phyloP scores from a whole-genome alignment of 1,140 invertebrate genomes.

The Andricus grossulariae region DNA sequence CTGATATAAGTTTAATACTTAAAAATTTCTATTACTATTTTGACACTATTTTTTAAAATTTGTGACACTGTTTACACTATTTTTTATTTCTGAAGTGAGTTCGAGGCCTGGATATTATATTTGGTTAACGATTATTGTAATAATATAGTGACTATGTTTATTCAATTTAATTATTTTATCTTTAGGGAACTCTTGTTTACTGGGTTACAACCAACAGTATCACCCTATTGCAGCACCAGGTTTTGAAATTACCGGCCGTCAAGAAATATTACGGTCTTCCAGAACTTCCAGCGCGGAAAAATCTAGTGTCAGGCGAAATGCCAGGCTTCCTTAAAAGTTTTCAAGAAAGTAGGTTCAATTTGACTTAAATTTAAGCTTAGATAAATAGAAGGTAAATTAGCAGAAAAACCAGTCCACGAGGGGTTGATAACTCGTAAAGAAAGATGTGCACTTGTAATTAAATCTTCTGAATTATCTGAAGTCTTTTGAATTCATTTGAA shows the following conservation, averaged over 20 bases:
- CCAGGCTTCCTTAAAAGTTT: background rate
- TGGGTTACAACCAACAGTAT: conserved; percentile 93
- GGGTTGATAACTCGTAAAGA: no score
- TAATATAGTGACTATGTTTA: background rate
- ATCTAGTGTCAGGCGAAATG: background rate
- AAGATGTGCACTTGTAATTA: no score
- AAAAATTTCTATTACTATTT: no score
- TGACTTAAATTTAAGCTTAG: no score
- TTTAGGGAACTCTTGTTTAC: conserved; percentile 88
- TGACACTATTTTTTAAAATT: no score
- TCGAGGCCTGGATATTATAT: background rate
- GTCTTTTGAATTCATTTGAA: no score
- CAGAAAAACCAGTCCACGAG: no score
- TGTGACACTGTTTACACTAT: no score
- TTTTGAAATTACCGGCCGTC: conserved; percentile 86
- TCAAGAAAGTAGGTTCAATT: background rate
- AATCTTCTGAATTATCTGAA: no score
- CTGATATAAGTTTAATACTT: no score
- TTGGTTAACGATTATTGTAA: background rate
- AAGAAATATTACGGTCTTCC: conserved; percentile 77
- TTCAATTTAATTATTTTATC: conserved; percentile 32
- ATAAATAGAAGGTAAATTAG: no score
- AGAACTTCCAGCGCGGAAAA: background rate
- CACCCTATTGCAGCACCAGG: conserved; percentile 88
- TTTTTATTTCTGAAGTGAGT: no score